These are phyloP conservation scores for Myrmecophaga tridactyla DNA, from an alignment of 2,113 vertebrate species.

Conservation along the genomic window DNA sequence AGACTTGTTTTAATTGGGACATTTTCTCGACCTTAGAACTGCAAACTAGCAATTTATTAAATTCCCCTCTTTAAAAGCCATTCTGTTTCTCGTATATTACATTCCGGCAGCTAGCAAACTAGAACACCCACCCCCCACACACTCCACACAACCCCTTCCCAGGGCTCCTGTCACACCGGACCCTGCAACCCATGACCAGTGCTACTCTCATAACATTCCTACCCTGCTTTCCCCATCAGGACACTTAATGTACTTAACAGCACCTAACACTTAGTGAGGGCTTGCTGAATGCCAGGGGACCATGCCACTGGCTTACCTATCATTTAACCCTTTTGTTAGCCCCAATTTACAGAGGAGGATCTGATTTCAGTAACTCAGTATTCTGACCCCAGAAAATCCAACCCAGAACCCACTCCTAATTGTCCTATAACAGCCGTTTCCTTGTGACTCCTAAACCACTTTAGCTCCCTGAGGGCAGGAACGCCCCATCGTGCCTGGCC, in stretches of 20 bases:
- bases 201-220: background rate
- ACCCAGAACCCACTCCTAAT: background rate
- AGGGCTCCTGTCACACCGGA: background rate
- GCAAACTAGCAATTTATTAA: no score
- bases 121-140: no score
- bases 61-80: no score
- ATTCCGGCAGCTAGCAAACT: no score
- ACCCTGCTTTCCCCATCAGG: background rate
- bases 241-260: background rate
- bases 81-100: no score
- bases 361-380: background rate
- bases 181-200: background rate
- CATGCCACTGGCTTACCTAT: background rate
- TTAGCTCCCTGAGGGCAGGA: background rate
- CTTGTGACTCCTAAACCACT: background rate
- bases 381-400: background rate
- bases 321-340: background rate
- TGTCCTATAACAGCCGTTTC: background rate
- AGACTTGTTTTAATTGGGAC: no score
- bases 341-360: background rate
- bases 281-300: background rate
- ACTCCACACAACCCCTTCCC: background rate
- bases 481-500: rapidly evolving
- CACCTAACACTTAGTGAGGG: background rate
- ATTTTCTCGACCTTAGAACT: no score